Evolutionary conservation across 2,797 vertebrate species (phyloP), one percentile per base, ranked within the genome.

Genomic region (Sebastes iracundus): DNA sequence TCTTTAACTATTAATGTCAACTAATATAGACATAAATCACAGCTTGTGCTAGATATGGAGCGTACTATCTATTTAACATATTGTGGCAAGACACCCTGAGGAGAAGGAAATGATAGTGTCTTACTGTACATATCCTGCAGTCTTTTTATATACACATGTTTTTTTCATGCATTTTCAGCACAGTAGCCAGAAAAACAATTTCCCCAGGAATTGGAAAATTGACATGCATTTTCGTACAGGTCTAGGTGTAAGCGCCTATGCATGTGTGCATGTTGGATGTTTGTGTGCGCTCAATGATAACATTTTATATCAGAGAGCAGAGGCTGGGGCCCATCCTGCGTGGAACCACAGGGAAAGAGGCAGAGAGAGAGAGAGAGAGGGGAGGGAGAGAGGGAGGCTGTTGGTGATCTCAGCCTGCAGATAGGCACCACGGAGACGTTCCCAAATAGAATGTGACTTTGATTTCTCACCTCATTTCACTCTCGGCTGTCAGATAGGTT

Each of bases 381-480:
- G 49, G 14, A 49, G 25, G 6, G 32, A 11, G 23, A 23, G 28
- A 28, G 63, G 77, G 79, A 49, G 81, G 70, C 77, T 77, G 84
- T 85, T 84, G 90, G 90, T 92, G 90, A 94, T 93, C 91, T 93
- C 92, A 89, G 92, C 80, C 88, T 88, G 86, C 92, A 91, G 93
- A 94, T 90, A 92, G 92, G 88, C 90, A 88, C 90, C 87, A 70
- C 76, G 66, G 90, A 92, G 90, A 93, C 64, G 85, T 83, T 90
- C 87, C 92, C 91, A 95, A 94, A 96, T 94, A 92, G 91, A 93
- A 95, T 93, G 90, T 92, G 94, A 95, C 94, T 95, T 96, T 96
- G 95, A 96, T 96, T 96, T 96, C 94, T 94, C 95, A 95, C 94
- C 94, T 95, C 95, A 95, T 96, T 96, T 96, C 94, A 94, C 95